A percentile compares a stretch with the other conserved stretches of the same genome.
phyloP scores from a whole-genome alignment of 2,888 invertebrate species.

The Desoria tigrina region DNA sequence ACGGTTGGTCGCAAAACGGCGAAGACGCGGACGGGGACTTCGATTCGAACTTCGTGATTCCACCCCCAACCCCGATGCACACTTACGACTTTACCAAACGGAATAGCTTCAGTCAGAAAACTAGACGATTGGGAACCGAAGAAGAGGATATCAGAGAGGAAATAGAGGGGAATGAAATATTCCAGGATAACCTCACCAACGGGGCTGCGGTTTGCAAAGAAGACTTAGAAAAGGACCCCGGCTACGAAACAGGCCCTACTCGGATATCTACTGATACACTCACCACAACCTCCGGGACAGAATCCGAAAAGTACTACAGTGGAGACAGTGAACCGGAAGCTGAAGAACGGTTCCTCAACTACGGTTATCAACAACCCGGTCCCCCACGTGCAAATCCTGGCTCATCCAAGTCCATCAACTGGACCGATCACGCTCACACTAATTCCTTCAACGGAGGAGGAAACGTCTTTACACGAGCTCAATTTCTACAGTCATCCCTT shows the following conservation, averaged over 20 bases:
- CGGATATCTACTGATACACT: slow-evolving; percentile 41
- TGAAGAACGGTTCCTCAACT: slow-evolving; percentile 28
- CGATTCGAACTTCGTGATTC: neutral
- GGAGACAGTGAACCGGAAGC: slow-evolving; percentile 50
- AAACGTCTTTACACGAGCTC: neutral
- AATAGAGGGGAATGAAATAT: slow-evolving; percentile 55
- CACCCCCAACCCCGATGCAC: slow-evolving; percentile 8
- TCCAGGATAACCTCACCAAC: slow-evolving; percentile 77
- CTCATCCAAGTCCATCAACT: neutral
- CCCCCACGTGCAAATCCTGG: neutral
- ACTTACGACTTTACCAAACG: neutral
- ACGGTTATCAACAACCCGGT: neutral
- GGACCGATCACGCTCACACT: neutral
- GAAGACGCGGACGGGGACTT: neutral
- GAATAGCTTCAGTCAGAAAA: slow-evolving; percentile 16
- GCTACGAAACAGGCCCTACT: slow-evolving; percentile 54
- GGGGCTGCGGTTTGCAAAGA: slow-evolving; percentile 66
- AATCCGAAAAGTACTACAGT: slow-evolving; percentile 54
- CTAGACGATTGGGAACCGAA: neutral
- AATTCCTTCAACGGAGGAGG: neutral
- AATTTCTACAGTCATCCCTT: neutral
- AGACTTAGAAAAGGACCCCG: slow-evolving; percentile 41
- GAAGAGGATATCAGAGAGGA: slow-evolving; percentile 57
- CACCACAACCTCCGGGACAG: slow-evolving; percentile 42
- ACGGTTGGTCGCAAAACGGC: neutral